These are phyloP conservation scores for Isaurus tuberculatus DNA, from an alignment of 92 coral and sea anemone genomes.

Conservation along the genomic window DNA sequence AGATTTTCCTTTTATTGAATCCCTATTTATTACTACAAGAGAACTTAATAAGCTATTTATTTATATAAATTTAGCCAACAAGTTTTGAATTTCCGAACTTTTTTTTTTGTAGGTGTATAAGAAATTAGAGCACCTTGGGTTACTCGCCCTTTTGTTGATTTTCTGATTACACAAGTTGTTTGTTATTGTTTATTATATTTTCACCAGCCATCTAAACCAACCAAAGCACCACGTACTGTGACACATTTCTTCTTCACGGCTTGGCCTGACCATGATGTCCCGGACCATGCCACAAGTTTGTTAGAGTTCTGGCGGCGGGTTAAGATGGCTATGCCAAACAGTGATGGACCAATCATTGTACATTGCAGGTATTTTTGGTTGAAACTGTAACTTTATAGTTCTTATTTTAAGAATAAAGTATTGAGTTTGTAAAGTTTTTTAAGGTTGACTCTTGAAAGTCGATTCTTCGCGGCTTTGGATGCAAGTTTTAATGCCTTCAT, in stretches of 20 bases:
- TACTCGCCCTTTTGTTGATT: too few species aligned
- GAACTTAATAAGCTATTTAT: too few species aligned
- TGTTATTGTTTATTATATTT: not conserved
- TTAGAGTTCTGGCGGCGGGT: constrained; percentile 72
- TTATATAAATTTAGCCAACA: too few species aligned
- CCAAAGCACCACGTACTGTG: not conserved
- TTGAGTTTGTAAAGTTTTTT: too few species aligned
- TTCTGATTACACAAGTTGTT: not conserved
- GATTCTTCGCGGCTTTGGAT: too few species aligned
- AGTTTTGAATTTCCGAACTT: too few species aligned
- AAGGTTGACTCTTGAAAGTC: too few species aligned
- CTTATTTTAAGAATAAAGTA: not conserved
- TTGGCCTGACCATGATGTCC: constrained; percentile 75
- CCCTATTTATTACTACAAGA: too few species aligned
- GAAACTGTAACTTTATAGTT: not conserved
- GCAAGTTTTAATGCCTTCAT: too few species aligned
- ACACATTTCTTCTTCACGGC: constrained; percentile 58
- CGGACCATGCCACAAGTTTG: constrained; percentile 72
- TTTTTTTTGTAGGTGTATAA: too few species aligned
- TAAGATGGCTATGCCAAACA: constrained; percentile 26
- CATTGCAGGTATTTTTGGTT: constrained; percentile 74
- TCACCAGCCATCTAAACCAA: constrained; percentile 5
- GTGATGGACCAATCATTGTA: constrained; percentile 66
- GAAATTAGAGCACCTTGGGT: too few species aligned
- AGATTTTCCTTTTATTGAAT: too few species aligned